Conservation (phyloP, 1,140 invertebrate genomes). For the Zaprionus davidi region DNA sequence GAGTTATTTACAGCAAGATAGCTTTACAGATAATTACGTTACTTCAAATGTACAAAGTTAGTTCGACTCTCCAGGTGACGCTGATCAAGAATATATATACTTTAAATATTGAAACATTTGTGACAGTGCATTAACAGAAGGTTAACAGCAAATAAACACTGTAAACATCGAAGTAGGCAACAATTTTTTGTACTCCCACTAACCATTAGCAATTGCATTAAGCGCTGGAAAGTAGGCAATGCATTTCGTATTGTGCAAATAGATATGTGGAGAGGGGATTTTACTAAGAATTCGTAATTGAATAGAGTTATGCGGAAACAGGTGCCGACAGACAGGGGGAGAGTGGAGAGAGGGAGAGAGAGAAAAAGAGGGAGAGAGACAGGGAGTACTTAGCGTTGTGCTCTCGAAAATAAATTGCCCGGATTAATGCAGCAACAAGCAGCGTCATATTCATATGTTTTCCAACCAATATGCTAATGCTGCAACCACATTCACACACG, state of each 20-base stretch:
- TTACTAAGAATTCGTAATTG: neutral
- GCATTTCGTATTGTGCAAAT: neutral
- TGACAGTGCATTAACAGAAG: neutral
- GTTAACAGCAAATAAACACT: neutral
- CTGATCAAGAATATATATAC: neutral
- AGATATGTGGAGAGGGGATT: neutral
- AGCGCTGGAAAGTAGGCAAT: conserved; percentile 9
- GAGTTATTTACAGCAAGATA: too few species aligned
- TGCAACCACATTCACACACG: neutral
- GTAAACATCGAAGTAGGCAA: neutral
- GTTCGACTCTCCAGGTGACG: too few species aligned
- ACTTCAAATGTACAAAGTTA: too few species aligned
- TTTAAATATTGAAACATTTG: neutral
- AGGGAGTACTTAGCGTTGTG: conserved; percentile 13
- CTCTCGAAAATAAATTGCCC: conserved; percentile 34
- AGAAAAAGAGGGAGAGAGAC: neutral
- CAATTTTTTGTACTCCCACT: neutral
- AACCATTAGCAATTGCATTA: neutral
- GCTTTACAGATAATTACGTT: too few species aligned
- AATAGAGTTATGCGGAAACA: conserved; percentile 11
- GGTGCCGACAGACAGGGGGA: neutral
- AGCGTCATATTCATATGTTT: conserved; percentile 41
- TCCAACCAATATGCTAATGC: conserved; percentile 67
- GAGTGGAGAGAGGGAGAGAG: neutral
- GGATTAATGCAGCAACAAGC: conserved; percentile 39